Percentiles rank a stretch among this genome's conserved stretches.
phyloP scores from a whole-genome alignment of 2,888 invertebrate species.

The Athetis lepigone region DNA sequence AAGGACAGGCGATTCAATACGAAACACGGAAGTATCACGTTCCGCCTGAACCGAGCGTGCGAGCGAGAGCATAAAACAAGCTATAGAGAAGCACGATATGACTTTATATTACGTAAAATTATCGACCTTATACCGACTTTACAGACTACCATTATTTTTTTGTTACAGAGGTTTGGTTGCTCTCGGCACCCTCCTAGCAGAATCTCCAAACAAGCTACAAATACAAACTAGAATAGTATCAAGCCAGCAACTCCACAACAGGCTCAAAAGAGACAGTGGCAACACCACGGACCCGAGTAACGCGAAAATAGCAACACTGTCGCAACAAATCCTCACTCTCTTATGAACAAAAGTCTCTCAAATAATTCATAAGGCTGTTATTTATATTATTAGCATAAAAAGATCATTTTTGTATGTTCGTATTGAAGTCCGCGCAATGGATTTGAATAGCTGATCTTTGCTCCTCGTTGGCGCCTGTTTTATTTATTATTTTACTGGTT shows the following conservation, averaged over 20 bases:
- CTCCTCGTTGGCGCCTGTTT: slow-evolving; percentile 28
- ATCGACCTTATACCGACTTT: too few species aligned
- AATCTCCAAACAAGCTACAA: slow-evolving; percentile 81
- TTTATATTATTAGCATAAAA: slow-evolving; percentile 64
- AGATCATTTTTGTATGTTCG: slow-evolving; percentile 57
- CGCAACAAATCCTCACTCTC: slow-evolving; percentile 83
- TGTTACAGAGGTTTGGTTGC: slow-evolving; percentile 93
- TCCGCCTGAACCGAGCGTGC: too few species aligned
- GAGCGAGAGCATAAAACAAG: too few species aligned
- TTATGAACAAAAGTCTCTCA: slow-evolving; percentile 74
- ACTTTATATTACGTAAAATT: too few species aligned
- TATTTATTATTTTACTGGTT: slow-evolving; percentile 30
- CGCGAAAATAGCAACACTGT: slow-evolving; percentile 81
- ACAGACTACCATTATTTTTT: too few species aligned
- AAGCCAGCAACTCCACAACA: slow-evolving; percentile 76
- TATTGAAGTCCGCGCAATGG: slow-evolving; percentile 33
- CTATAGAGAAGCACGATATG: too few species aligned
- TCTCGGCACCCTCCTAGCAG: slow-evolving; percentile 93
- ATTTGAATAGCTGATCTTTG: slow-evolving; percentile 49
- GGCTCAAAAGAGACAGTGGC: slow-evolving; percentile 80
- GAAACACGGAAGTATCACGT: too few species aligned
- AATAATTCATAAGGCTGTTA: slow-evolving; percentile 65
- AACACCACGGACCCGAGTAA: slow-evolving; percentile 74
- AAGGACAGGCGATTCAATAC: too few species aligned
- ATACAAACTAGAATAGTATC: slow-evolving; percentile 84